Conservation (phyloP, 2,113 vertebrate genomes). For the Columbina picui region DNA sequence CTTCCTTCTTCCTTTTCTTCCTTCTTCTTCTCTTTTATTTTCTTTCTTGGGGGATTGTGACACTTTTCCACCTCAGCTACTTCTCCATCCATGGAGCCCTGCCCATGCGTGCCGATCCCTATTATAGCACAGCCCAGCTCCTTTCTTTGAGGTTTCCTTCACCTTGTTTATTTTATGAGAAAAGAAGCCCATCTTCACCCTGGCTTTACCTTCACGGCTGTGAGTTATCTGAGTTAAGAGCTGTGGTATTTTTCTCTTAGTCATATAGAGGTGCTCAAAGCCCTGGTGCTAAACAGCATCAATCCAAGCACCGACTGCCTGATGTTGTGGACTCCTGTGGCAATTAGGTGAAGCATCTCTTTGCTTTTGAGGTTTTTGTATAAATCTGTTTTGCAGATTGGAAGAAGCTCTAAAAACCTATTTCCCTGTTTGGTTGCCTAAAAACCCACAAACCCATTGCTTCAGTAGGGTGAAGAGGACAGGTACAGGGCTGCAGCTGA, state of each 20-base stretch:
- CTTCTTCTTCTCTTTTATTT: too few relatives aligned
- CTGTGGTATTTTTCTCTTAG: neutral
- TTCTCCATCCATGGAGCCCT: neutral
- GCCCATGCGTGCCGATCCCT: neutral
- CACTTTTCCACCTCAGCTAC: neutral
- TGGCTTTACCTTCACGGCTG: neutral
- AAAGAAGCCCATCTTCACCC: neutral
- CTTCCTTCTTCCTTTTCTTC: fast-evolving
- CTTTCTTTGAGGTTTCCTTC: neutral
- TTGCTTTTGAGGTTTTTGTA: neutral
- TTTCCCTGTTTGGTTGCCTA: neutral
- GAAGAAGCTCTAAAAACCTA: neutral
- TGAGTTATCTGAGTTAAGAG: neutral
- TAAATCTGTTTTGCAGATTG: neutral
- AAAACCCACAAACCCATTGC: neutral
- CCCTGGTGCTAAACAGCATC: neutral
- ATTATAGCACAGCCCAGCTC: neutral
- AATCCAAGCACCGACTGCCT: fast-evolving
- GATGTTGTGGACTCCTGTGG: fast-evolving
- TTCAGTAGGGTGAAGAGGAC: neutral
- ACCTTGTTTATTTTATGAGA: neutral
- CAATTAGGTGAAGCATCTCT: neutral
- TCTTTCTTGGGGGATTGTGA: neutral
- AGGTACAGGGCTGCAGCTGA: neutral
- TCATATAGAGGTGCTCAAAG: neutral